These are phyloP conservation scores for Microcebus lehilahytsara DNA, from an alignment of 2,113 vertebrate genomes.

Conservation along the genomic window DNA sequence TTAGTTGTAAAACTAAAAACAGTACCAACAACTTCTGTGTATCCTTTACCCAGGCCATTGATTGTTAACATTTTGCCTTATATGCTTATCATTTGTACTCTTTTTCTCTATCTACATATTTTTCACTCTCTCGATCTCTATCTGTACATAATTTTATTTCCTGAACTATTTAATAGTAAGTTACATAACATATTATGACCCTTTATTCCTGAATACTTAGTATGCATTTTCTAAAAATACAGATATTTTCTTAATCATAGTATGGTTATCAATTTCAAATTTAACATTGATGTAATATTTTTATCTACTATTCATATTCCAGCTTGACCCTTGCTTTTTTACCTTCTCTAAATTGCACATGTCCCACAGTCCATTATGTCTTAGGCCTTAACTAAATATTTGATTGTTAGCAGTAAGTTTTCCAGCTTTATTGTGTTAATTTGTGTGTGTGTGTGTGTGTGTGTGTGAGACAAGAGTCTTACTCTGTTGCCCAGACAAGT, in stretches of 20 bases:
- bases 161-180: neutral
- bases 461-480: too few species aligned
- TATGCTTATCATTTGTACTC: neutral
- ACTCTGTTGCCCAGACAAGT: too few species aligned
- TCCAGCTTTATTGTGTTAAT: neutral
- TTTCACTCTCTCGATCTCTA: neutral
- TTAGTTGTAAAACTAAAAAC: neutral
- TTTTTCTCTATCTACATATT: neutral
- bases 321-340: neutral
- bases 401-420: neutral
- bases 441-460: too few species aligned
- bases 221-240: neutral
- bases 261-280: neutral
- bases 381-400: neutral
- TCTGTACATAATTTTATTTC: neutral
- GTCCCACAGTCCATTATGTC: neutral
- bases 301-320: neutral
- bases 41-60: neutral
- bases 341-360: neutral
- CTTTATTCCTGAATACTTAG: neutral
- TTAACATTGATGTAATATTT: neutral
- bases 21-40: neutral
- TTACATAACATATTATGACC: neutral
- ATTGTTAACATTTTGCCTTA: neutral
- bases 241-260: neutral